phyloP scores from a whole-genome alignment of 2,888 invertebrate genomes.

The Parascotia fuliginaria region DNA sequence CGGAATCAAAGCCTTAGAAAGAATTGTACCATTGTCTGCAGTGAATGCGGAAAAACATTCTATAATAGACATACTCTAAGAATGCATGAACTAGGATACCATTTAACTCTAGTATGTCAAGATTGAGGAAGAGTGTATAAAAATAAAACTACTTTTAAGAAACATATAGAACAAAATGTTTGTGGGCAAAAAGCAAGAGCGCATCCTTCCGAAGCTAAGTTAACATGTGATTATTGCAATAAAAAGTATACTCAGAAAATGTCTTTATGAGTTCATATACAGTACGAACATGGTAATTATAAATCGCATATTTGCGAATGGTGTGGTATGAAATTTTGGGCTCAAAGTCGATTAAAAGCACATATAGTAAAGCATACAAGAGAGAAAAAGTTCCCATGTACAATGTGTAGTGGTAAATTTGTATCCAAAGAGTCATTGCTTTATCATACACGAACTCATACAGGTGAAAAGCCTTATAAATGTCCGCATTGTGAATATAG shows the following conservation, averaged over 20 bases:
- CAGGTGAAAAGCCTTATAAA: slow-evolving; percentile 72
- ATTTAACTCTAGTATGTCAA: slow-evolving; percentile 60
- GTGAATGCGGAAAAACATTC: slow-evolving; percentile 67
- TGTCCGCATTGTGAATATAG: slow-evolving; percentile 63
- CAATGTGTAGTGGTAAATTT: slow-evolving; percentile 65
- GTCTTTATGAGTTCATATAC: slow-evolving; percentile 72
- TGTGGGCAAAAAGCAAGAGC: slow-evolving; percentile 62
- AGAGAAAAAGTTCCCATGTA: slow-evolving; percentile 68
- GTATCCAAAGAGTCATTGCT: slow-evolving; percentile 71
- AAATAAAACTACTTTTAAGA: slow-evolving; percentile 63
- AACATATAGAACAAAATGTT: slow-evolving; percentile 63
- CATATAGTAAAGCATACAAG: slow-evolving; percentile 74
- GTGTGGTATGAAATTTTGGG: slow-evolving; percentile 75
- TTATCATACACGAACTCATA: slow-evolving; percentile 74
- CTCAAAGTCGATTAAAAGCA: slow-evolving; percentile 69
- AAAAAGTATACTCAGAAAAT: slow-evolving; percentile 75
- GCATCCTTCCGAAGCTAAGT: slow-evolving; percentile 61
- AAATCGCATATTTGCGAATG: slow-evolving; percentile 71
- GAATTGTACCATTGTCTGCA: slow-evolving; percentile 58
- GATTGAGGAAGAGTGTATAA: slow-evolving; percentile 72
- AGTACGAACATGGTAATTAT: slow-evolving; percentile 72
- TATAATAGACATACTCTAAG: slow-evolving; percentile 58
- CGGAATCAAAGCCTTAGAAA: slow-evolving; percentile 57
- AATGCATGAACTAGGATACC: slow-evolving; percentile 64
- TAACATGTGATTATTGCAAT: slow-evolving; percentile 72